phyloP scores from a whole-genome alignment of 1,140 invertebrate genomes.

The Sinella curviseta region DNA sequence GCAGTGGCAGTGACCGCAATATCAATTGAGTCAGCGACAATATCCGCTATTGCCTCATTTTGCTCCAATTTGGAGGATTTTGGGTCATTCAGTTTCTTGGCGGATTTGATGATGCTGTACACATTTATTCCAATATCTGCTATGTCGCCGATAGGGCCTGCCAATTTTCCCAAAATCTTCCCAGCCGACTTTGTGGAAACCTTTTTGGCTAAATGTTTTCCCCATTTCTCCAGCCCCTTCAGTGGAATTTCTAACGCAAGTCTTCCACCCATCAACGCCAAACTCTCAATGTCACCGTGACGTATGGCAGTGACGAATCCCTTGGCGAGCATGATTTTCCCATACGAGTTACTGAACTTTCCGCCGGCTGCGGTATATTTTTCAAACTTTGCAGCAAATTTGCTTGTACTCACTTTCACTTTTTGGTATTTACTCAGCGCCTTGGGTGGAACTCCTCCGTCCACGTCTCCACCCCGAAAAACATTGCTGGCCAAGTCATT shows the following conservation, averaged over 20 bases:
- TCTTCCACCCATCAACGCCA: background rate
- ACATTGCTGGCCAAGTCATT: background rate
- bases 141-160: background rate
- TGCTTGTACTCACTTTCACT: background rate
- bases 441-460: too few relatives aligned
- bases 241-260: background rate
- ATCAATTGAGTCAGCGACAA: background rate
- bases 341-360: background rate
- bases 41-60: slow-evolving; percentile 2
- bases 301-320: background rate
- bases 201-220: background rate
- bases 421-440: background rate
- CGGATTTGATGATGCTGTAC: background rate
- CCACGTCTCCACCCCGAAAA: too few relatives aligned
- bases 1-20: background rate
- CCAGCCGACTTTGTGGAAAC: background rate
- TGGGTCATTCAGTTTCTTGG: background rate
- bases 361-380: background rate
- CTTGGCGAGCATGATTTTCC: background rate
- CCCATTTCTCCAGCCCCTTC: background rate
- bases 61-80: background rate
- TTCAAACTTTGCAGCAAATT: background rate
- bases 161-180: background rate
- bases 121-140: slow-evolving; percentile 3
- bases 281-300: background rate